Base-by-base conservation (phyloP, 2,888 invertebrate genomes). In the Tinea semifulvella region DNA sequence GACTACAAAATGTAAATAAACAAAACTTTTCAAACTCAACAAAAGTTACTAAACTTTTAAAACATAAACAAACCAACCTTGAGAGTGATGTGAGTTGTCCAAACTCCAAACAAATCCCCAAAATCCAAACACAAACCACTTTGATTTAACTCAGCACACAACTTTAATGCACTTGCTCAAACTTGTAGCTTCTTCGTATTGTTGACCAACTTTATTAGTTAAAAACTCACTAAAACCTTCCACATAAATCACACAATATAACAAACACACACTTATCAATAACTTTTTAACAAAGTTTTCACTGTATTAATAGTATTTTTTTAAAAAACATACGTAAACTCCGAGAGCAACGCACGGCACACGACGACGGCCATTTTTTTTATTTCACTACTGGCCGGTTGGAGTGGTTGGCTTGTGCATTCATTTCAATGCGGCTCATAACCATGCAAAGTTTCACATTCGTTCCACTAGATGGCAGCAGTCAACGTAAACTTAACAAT, bases 141-240 rank as follows among this genome's bases (percentile, higher is more conserved):
- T 62, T 57, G 64, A 77, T 68, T 70, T 60, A 58, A 56, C 76
- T 76, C 74, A 73, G 71, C 77, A 77, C 77, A 76, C 76, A 36
- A 36, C 73, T 67, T 60, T 53, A 52, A 53, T 61, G 67, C 69
- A 68, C 73, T 63, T 63, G 63, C 63, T 68, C 61, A 69, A 74
- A 74, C 70, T 68, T 67, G 73, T 70, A 72, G 61, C 68, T 68
- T 65, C 62, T 60, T 58, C 67, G 58, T 56, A 57, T 59, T 60
- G 61, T 64, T 60, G 59, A 57, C 60, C 71, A 72, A 68, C 76
- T 76, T 75, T 66, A 36, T 74, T 56, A 69, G 59, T 58, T 61
- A 73, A 73, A 65, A 65, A 58, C 60, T 52, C 54, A 49, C 51
- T 52, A 35, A 61, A 70, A 58, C 61, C 10, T 10, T n/a, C 7